These are phyloP conservation scores for Polyommatus iphigenia DNA, from an alignment of 2,888 invertebrate genomes.

Conservation along the genomic window DNA sequence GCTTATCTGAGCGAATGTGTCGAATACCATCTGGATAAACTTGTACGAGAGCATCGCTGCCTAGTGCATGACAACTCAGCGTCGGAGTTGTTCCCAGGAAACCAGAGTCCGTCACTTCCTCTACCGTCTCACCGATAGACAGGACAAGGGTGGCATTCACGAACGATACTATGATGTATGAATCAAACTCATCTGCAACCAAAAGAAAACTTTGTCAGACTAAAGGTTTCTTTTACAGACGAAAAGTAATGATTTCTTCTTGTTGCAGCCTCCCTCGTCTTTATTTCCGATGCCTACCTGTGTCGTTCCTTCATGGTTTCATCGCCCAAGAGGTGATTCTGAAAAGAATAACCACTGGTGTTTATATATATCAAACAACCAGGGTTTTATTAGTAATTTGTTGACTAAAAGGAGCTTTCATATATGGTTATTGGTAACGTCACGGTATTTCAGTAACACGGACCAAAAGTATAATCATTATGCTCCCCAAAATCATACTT, in stretches of 20 bases:
- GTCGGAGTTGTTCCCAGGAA: conserved; percentile 99
- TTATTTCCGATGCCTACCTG: conserved; percentile 70
- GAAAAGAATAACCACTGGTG: conserved; percentile 95
- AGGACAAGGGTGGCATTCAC: conserved; percentile 97
- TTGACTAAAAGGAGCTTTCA: conserved; percentile 76
- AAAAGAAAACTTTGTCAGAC: conserved; percentile 46
- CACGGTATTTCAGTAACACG: conserved; percentile 78
- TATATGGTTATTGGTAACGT: conserved; percentile 73
- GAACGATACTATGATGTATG: conserved; percentile 99
- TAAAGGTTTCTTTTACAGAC: conserved; percentile 34
- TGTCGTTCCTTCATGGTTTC: conserved; percentile 64
- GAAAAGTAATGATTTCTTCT: conserved; percentile 48
- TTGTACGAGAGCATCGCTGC: conserved; percentile 98
- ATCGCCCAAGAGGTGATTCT: conserved; percentile 80
- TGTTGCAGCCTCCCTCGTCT: conserved; percentile 56
- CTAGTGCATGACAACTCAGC: conserved; percentile 97
- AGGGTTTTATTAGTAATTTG: conserved; percentile 81
- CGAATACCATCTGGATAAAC: conserved; percentile 99
- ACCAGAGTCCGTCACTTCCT: conserved; percentile 99
- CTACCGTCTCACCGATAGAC: conserved; percentile 99
- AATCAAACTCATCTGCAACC: conserved; percentile 97
- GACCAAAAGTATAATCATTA: conserved; percentile 78
- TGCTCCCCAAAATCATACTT: conserved; percentile 50
- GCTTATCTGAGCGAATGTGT: conserved; percentile 98
- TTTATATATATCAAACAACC: conserved; percentile 87